Conservation (phyloP, 2,113 vertebrate species). For the Bos javanicus region DNA sequence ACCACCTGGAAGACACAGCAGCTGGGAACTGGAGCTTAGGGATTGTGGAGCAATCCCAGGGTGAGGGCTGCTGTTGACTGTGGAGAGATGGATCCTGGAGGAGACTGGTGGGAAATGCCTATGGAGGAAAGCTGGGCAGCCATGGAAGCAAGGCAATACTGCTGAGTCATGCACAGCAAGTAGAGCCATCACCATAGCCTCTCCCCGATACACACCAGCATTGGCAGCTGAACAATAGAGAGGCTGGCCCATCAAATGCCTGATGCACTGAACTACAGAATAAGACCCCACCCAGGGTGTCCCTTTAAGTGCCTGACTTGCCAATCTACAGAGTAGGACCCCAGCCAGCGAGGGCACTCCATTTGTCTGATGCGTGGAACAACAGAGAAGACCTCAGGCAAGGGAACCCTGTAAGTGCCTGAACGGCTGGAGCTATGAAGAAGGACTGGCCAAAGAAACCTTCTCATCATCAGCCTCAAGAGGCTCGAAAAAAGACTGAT, state of each 20-base stretch:
- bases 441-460: background rate
- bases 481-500: background rate
- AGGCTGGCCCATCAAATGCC: background rate
- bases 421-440: background rate
- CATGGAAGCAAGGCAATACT: background rate
- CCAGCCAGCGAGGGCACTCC: fast-evolving
- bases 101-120: background rate
- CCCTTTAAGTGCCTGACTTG: background rate
- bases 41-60: background rate
- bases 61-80: background rate
- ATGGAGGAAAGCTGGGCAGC: background rate
- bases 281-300: background rate
- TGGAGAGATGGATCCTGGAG: fast-evolving
- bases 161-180: background rate
- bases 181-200: background rate
- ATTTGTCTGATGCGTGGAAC: background rate
- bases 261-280: background rate
- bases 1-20: background rate
- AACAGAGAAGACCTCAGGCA: background rate
- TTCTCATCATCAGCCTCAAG: background rate
- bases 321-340: background rate
- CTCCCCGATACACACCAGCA: background rate
- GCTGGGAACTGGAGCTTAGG: background rate
- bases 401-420: background rate
- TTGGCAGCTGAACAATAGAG: background rate